phyloP scores from a whole-genome alignment of 2,113 vertebrate species.

The Microcebus ravelobensis region DNA sequence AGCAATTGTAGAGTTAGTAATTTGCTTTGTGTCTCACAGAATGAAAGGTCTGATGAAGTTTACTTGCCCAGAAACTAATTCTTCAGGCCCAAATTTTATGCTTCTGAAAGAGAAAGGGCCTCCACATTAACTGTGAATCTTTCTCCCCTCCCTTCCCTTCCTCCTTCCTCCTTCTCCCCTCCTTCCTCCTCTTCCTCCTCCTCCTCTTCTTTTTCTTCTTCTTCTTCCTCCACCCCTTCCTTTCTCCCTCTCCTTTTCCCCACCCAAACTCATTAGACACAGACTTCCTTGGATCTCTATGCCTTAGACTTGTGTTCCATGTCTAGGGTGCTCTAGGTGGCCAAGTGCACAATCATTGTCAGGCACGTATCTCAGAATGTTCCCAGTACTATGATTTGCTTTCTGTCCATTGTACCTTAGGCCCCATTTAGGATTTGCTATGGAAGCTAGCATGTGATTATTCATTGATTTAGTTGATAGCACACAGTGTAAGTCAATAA shows the following conservation, averaged over 20 bases:
- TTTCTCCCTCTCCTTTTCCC: background rate
- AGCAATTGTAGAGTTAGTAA: background rate
- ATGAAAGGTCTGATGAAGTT: background rate
- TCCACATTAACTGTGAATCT: accelerated
- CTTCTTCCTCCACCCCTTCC: background rate
- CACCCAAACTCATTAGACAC: background rate
- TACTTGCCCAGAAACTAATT: background rate
- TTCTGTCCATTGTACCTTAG: conserved; percentile 16
- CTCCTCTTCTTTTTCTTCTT: background rate
- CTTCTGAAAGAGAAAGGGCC: background rate
- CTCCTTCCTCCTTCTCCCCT: accelerated
- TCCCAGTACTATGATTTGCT: background rate
- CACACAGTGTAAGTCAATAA: conserved; percentile 60
- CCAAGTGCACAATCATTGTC: background rate
- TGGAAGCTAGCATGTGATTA: conserved; percentile 62
- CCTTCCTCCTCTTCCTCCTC: background rate
- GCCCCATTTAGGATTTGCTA: conserved; percentile 6
- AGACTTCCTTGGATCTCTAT: background rate
- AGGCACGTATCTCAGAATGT: background rate
- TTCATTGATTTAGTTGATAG: conserved; percentile 57
- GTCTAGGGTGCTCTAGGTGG: background rate
- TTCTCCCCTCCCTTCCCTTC: background rate
- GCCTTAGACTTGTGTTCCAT: background rate
- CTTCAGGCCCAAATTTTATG: background rate
- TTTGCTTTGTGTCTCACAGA: background rate